phyloP scores from a whole-genome alignment of 1,140 invertebrate genomes.

The Odontomachus brunneus region DNA sequence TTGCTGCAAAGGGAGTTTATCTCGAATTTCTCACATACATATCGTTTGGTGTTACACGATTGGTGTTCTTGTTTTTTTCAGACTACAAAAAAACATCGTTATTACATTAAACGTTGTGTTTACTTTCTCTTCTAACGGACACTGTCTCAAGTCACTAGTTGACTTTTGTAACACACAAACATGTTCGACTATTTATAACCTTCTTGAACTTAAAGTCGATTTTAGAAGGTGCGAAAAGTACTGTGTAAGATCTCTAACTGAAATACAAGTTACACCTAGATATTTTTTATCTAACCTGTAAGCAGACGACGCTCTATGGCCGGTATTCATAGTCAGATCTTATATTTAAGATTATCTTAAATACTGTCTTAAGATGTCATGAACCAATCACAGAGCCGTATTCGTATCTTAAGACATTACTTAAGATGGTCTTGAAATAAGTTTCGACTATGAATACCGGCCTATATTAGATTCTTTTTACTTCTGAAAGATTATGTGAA shows the following conservation, averaged over 20 bases:
- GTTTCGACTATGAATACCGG: too few species aligned
- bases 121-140: not conserved
- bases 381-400: too few species aligned
- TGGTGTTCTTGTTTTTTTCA: constrained; percentile 2
- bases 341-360: too few species aligned
- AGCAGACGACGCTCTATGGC: not conserved
- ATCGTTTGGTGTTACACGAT: constrained; percentile 1
- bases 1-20: constrained; percentile 4
- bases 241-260: not conserved
- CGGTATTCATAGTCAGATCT: too few species aligned
- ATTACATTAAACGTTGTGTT: not conserved
- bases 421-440: too few species aligned
- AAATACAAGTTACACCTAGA: not conserved
- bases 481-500: not conserved
- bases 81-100: not conserved
- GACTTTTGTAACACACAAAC: not conserved
- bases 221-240: not conserved
- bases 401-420: too few species aligned
- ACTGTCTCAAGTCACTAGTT: not conserved
- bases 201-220: not conserved
- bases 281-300: not conserved
- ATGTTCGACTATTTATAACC: not conserved
- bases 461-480: not conserved
- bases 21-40: not conserved
- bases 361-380: too few species aligned